Evolutionary conservation across 2,888 invertebrate genomes (phyloP).

Genomic region (Tanytarsus gracilentus): DNA sequence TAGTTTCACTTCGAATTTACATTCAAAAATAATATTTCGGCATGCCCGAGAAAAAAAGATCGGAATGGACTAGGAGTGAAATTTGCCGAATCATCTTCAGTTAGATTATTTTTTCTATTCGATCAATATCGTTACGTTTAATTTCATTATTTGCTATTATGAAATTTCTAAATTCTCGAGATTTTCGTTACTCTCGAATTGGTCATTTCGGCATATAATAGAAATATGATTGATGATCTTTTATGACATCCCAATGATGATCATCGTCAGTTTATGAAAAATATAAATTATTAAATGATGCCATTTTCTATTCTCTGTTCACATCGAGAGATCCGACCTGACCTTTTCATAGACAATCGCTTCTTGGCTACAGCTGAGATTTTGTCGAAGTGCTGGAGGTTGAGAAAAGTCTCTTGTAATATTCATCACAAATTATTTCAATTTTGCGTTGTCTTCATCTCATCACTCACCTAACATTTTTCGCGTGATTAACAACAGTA

Average conservation of each 20-base stretch:
- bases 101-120: slow-evolving; percentile 7
- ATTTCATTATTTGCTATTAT: slow-evolving; percentile 22
- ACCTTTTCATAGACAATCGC: too few relatives aligned
- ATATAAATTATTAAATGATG: not conserved
- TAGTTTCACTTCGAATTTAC: slow-evolving; percentile 15
- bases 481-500: not conserved
- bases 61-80: not conserved
- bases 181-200: not conserved
- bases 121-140: slow-evolving; percentile 28
- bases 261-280: not conserved
- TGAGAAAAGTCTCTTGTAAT: too few relatives aligned
- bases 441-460: too few relatives aligned
- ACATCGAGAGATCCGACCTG: slow-evolving; percentile 3
- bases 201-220: not conserved
- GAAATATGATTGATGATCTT: slow-evolving; percentile 25
- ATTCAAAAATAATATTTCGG: not conserved
- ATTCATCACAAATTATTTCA: too few relatives aligned
- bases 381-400: too few relatives aligned
- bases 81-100: slow-evolving; percentile 20
- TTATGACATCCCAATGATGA: slow-evolving; percentile 28
- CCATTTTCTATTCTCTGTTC: not conserved
- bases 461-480: too few relatives aligned
- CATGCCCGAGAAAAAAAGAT: not conserved
- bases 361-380: too few relatives aligned
- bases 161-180: not conserved